Percentiles rank a stretch among this genome's conserved stretches.
Conservation (phyloP, 2,888 invertebrate genomes). For the Stenurella melanura region DNA sequence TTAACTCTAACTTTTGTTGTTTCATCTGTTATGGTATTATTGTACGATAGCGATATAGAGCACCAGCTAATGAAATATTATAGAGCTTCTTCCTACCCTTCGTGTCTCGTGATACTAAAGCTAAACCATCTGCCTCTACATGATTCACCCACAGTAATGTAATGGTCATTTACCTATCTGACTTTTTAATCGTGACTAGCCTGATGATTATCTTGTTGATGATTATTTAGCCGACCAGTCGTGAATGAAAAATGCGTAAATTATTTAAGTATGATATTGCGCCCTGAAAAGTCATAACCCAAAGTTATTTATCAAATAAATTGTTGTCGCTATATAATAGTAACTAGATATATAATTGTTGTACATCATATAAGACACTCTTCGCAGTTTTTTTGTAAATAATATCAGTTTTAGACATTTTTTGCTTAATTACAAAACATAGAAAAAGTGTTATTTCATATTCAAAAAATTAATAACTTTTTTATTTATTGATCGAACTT, state of each 20-base stretch:
- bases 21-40: constrained; percentile 65
- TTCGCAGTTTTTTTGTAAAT: too few relatives aligned
- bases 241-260: constrained; percentile 33
- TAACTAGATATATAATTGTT: too few relatives aligned
- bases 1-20: constrained; percentile 62
- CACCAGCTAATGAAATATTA: constrained; percentile 39
- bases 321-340: too few relatives aligned
- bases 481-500: too few relatives aligned
- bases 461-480: too few relatives aligned
- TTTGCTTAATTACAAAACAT: too few relatives aligned
- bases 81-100: constrained; percentile 57
- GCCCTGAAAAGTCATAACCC: neutral
- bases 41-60: constrained; percentile 34
- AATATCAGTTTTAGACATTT: too few relatives aligned
- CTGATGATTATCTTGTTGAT: constrained; percentile 40
- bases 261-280: constrained; percentile 8
- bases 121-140: constrained; percentile 65
- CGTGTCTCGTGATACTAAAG: constrained; percentile 62
- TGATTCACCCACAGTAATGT: constrained; percentile 67
- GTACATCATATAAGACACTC: too few relatives aligned
- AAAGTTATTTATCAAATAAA: neutral
- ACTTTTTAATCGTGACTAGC: constrained; percentile 54
- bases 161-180: constrained; percentile 67
- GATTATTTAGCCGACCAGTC: constrained; percentile 28
- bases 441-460: too few relatives aligned